These are phyloP conservation scores for Neolamprologus kungweensis DNA, from an alignment of 2,113 vertebrate species.

Conservation along the genomic window DNA sequence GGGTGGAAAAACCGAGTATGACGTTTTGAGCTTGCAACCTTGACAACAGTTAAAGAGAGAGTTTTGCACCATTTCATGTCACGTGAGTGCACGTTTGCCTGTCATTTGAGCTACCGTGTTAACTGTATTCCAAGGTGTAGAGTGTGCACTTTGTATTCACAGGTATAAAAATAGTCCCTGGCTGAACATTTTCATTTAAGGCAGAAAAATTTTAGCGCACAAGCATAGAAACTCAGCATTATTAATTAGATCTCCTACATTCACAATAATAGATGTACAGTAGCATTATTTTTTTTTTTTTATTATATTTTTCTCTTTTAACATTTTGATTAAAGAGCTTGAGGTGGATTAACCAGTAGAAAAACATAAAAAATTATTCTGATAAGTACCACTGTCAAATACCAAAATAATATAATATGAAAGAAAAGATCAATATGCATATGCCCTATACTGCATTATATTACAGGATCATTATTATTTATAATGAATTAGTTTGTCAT, in stretches of 20 bases:
- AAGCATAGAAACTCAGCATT: neutral
- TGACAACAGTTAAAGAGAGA: neutral
- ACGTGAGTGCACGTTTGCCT: neutral
- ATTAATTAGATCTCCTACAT: neutral
- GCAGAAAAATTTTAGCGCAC: neutral
- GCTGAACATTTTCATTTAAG: neutral
- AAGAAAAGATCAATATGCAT: neutral
- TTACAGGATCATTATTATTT: neutral
- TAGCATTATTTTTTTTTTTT: accelerated
- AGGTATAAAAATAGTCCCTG: slow-evolving; percentile 57
- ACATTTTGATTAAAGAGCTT: neutral
- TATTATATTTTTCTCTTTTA: neutral
- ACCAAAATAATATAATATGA: neutral
- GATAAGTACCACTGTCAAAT: neutral
- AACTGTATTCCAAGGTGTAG: neutral
- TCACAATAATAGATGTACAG: neutral
- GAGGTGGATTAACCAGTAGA: neutral
- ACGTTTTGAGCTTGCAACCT: neutral
- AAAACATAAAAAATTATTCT: neutral
- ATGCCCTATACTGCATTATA: neutral
- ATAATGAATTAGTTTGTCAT: neutral
- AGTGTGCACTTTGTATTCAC: slow-evolving; percentile 29
- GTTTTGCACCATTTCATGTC: neutral
- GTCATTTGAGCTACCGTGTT: neutral
- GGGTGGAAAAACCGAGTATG: neutral